Base-by-base conservation (phyloP, 2,888 invertebrate genomes). In the Leistus spinibarbis region DNA sequence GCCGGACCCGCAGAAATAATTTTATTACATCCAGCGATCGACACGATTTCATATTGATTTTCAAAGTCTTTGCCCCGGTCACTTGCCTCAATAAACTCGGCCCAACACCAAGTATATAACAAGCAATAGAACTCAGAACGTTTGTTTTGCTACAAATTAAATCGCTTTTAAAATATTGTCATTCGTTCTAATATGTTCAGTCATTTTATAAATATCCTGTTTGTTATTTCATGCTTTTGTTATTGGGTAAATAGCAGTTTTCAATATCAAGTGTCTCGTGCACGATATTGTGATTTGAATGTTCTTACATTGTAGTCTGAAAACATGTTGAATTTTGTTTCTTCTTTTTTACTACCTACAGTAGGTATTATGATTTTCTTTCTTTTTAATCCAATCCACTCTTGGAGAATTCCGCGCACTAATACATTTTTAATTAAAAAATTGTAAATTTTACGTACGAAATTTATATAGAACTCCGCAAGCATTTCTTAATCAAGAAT, bases 1-100 rank as follows among this genome's bases (percentile, higher is more conserved):
- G 79, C 81, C 81, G 78, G 76, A 80, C 82, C 73, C 80, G 79
- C 82, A 81, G 81, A 81, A 81, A 81, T 82, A 81, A 82, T 82
- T 82, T 82, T 81, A 82, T 81, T 81, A 81, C 81, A 56, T 16
- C 80, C 76, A 77, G 76, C 78, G 80, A 82, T 81, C 80, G 79
- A 78, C 79, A 79, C 67, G 73, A 73, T 79, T 76, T 78, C 54
- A 63, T 79, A 79, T 78, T 77, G 78, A 77, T 78, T 78, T 77
- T 40, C 40, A 4, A 40, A 40, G 40, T 40, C 40, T 40, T 24
- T 24, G 7, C 40, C 13, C n/a, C 40, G 5, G 5, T 0, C 10
- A 40, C 10, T 40, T 5, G 7, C 3, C 7, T 40, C 40, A 40
- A 40, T 40, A 40, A 40, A 40, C 40, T 40, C 7, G 40, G 7